A percentile compares a stretch with the other conserved stretches of the same genome.
Conservation (phyloP, 2,797 vertebrate genomes). For the Typhlichthys eigenmanni region DNA sequence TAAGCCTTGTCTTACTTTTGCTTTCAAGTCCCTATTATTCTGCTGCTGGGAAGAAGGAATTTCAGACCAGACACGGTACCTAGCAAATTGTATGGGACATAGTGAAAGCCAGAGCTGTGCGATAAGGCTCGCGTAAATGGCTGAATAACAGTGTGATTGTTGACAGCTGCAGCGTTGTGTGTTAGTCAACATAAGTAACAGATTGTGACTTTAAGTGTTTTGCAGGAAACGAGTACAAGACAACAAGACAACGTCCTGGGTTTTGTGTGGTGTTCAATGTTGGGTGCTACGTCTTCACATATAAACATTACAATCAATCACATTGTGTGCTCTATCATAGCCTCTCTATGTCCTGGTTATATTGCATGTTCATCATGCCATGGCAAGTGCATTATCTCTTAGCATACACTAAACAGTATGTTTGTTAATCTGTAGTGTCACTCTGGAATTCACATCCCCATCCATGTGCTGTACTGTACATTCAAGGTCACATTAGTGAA, state of each 20-base stretch:
- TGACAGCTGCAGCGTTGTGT: no score
- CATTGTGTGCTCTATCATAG: not conserved
- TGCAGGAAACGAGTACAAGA: constrained; percentile 31
- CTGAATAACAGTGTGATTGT: no score
- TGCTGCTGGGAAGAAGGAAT: no score
- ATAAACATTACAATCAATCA: constrained; percentile 47
- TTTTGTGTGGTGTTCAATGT: constrained; percentile 34
- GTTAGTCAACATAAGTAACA: no score
- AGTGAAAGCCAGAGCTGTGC: no score
- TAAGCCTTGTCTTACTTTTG: no score
- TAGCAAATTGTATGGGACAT: no score
- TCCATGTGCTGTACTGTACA: constrained; percentile 23
- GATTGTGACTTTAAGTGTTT: constrained; percentile 4
- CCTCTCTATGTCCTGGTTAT: constrained; percentile 10
- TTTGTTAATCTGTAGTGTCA: constrained; percentile 59
- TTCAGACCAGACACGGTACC: no score
- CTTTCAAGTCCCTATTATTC: no score
- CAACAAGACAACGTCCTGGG: not conserved
- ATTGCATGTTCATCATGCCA: constrained; percentile 43
- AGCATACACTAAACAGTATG: constrained; percentile 49
- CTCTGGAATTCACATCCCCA: constrained; percentile 51
- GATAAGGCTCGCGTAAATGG: no score
- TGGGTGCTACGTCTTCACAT: constrained; percentile 29
- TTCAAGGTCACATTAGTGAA: constrained; percentile 50
- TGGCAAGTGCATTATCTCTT: constrained; percentile 50